Evolutionary conservation across 2,113 vertebrate genomes (phyloP), one percentile per base, ranked within the genome.

Genomic region (Triplophysa siluroides): DNA sequence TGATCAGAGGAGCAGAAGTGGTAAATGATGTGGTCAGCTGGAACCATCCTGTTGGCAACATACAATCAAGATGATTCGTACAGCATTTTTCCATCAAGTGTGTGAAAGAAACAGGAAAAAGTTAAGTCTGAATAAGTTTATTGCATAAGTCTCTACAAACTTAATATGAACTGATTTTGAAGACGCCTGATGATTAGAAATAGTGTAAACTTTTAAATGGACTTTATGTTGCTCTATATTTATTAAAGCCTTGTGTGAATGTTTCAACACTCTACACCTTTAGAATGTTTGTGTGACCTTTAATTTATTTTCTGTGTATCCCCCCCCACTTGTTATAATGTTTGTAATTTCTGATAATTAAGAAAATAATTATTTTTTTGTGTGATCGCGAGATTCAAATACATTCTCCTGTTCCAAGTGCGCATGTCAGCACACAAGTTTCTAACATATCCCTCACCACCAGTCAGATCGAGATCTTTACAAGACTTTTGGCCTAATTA

Each of bases 401-500:
- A 21, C 2, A 1, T 60, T 73, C 41, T 73, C 54, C 19, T 73
- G 60, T 60, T 41, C 54, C n/a, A 60, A 2, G 4, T 56, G 50
- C 4, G 7, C 19, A n/a, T 54, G 69, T 74, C 71, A 62, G 14
- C 38, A 18, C 23, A 8, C 47, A 14, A 19, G 71, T 58, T 74
- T 81, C 58, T 61, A 52, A 21, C 78, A 80, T 79, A 78, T 69
- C 61, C 68, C 72, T 85, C 76, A 85, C 38, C 38, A 33, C 50
- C 58, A 50, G 71, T 80, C 66, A 70, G 76, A 85, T 85, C 75
- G 41, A 76, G 83, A 79, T 83, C 86, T 84, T 86, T 86, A 89
- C 86, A 90, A 87, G 80, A 56, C 80, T 82, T 84, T 88, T 87
- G 71, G 82, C 84, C 90, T 94, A 93, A 94, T 94, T 94, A 92